Conservation (phyloP, 2,113 vertebrate genomes). For the Leptobrachium ailaonicum region DNA sequence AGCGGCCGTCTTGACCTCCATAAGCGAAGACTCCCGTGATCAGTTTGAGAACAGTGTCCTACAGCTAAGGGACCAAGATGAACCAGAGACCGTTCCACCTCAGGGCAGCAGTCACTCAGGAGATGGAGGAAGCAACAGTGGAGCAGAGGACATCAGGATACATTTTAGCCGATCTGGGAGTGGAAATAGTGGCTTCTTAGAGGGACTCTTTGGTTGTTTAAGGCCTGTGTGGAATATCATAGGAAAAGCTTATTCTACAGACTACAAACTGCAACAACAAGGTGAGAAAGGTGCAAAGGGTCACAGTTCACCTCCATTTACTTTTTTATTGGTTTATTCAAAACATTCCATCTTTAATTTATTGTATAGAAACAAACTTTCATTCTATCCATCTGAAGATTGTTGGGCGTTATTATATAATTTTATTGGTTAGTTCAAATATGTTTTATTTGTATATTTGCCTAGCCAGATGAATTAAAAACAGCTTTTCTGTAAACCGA, state of each 20-base stretch:
- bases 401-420: too few relatives aligned
- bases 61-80: slow-evolving; percentile 90
- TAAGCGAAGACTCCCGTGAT: slow-evolving; percentile 88
- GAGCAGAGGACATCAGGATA: slow-evolving; percentile 85
- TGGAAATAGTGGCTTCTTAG: slow-evolving; percentile 85
- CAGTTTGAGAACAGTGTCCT: slow-evolving; percentile 96
- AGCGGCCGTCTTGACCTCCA: slow-evolving; percentile 73
- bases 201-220: slow-evolving; percentile 94
- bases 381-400: too few relatives aligned
- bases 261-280: slow-evolving; percentile 97
- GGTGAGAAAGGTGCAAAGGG: slow-evolving; percentile 66
- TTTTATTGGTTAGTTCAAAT: too few relatives aligned
- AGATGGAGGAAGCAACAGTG: slow-evolving; percentile 67
- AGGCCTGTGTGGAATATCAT: slow-evolving; percentile 98
- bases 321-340: too few relatives aligned
- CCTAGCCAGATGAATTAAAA: too few relatives aligned
- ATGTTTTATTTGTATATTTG: too few relatives aligned
- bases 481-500: too few relatives aligned
- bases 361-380: too few relatives aligned
- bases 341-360: too few relatives aligned
- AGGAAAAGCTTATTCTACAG: slow-evolving; percentile 94
- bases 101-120: slow-evolving; percentile 67
- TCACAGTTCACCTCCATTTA: too few relatives aligned
- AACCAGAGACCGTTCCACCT: slow-evolving; percentile 68
- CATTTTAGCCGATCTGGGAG: slow-evolving; percentile 88